A percentile compares a stretch with the other conserved stretches of the same genome.
Evolutionary conservation across 2,797 vertebrate genomes (phyloP).

Genomic region (Halcyon leucocephala): DNA sequence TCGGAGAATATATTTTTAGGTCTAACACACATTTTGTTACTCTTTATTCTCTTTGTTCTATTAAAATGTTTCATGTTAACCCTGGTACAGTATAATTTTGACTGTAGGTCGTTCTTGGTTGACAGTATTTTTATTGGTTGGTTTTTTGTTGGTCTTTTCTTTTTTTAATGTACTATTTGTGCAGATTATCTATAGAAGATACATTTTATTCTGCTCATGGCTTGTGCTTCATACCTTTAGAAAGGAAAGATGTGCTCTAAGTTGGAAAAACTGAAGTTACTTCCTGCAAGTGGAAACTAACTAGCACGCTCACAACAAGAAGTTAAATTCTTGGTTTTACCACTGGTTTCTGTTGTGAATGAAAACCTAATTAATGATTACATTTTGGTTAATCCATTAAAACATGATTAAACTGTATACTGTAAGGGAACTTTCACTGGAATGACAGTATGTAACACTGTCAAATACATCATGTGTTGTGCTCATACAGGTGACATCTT

Average conservation of each 20-base stretch:
- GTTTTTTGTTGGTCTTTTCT: neutral
- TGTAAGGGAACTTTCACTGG: neutral
- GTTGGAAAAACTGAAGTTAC: neutral
- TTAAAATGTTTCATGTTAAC: neutral
- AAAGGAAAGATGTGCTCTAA: neutral
- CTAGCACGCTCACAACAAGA: neutral
- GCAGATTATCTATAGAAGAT: neutral
- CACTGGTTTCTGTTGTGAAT: neutral
- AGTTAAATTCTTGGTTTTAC: neutral
- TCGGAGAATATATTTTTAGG: neutral
- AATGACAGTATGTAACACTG: neutral
- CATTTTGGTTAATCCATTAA: neutral
- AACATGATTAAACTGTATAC: neutral
- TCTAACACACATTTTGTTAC: neutral
- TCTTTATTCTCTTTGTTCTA: neutral
- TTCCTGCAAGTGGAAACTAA: neutral
- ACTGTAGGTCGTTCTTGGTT: neutral
- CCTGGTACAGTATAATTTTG: neutral
- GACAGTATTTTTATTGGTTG: neutral
- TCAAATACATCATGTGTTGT: fast-evolving
- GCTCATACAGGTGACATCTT: neutral
- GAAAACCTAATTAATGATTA: neutral
- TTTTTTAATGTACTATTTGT: neutral
- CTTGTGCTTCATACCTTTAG: neutral
- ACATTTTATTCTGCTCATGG: neutral